Conservation (phyloP, 2,797 vertebrate genomes). For the Halcyon chelicuti region DNA sequence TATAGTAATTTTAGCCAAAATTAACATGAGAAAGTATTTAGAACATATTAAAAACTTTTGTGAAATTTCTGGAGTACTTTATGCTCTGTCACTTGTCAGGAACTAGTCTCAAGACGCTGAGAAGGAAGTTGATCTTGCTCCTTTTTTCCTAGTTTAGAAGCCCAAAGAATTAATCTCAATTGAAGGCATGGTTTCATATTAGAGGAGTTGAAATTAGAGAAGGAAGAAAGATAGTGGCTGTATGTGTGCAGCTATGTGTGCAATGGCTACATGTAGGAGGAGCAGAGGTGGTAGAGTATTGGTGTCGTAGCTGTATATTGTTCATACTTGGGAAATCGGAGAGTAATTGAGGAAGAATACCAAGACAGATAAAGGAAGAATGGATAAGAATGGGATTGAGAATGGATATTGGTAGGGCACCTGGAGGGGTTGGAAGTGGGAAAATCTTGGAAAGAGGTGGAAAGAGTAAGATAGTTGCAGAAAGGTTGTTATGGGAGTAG, state of each 20-base stretch:
- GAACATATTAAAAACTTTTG: not conserved
- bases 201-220: not conserved
- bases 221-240: not conserved
- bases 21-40: not conserved
- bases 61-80: not conserved
- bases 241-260: not conserved
- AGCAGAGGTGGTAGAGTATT: not conserved
- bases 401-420: not conserved
- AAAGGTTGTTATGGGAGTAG: not conserved
- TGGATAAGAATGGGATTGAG: not conserved
- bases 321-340: not conserved
- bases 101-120: not conserved
- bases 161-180: not conserved
- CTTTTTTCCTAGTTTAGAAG: not conserved
- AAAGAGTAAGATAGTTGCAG: not conserved
- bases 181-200: not conserved
- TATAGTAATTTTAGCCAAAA: not conserved
- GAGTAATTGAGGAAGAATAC: not conserved
- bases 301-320: fast-evolving
- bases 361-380: not conserved
- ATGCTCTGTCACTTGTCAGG: not conserved
- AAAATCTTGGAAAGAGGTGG: not conserved
- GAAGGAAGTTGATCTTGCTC: not conserved
- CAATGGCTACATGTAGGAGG: not conserved
- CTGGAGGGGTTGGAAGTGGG: not conserved